Evolutionary conservation across 2,113 vertebrate genomes (phyloP).

Genomic region (Nycticorax nycticorax): DNA sequence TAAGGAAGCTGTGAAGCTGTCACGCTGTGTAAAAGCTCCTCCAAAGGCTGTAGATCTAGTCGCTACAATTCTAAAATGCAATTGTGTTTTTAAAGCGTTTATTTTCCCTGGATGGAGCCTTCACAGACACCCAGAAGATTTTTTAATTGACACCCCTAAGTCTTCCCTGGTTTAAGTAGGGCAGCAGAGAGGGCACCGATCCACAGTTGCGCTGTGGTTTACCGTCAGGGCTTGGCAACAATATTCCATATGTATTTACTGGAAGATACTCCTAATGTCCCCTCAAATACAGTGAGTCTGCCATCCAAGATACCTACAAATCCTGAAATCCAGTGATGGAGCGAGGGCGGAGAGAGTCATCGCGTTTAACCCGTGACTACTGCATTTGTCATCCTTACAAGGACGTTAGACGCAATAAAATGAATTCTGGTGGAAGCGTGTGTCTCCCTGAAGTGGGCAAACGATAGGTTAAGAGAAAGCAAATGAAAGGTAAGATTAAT

Average conservation of each 20-base stretch:
- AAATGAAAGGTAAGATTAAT: slow-evolving; percentile 92
- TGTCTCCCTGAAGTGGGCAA: slow-evolving; percentile 57
- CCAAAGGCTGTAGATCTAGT: not conserved
- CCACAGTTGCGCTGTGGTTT: not conserved
- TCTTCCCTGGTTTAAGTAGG: not conserved
- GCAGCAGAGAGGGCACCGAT: not conserved
- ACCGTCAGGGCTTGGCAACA: not conserved
- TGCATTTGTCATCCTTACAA: slow-evolving; percentile 50
- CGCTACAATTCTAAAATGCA: not conserved
- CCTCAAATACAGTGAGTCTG: not conserved
- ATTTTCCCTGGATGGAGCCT: not conserved
- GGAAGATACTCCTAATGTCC: not conserved
- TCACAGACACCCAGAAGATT: not conserved
- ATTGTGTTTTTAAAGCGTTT: not conserved
- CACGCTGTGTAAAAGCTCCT: not conserved
- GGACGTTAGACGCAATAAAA: not conserved
- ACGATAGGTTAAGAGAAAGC: slow-evolving; percentile 64
- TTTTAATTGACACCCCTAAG: not conserved
- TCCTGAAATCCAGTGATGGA: not conserved
- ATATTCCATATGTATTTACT: not conserved
- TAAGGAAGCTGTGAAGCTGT: slow-evolving; percentile 21
- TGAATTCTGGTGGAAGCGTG: slow-evolving; percentile 5
- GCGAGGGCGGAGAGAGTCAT: not conserved
- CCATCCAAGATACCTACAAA: not conserved
- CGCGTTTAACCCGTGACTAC: not conserved